Conservation (phyloP, 2,113 vertebrate genomes). For the Mesoclemmys tuberculata region DNA sequence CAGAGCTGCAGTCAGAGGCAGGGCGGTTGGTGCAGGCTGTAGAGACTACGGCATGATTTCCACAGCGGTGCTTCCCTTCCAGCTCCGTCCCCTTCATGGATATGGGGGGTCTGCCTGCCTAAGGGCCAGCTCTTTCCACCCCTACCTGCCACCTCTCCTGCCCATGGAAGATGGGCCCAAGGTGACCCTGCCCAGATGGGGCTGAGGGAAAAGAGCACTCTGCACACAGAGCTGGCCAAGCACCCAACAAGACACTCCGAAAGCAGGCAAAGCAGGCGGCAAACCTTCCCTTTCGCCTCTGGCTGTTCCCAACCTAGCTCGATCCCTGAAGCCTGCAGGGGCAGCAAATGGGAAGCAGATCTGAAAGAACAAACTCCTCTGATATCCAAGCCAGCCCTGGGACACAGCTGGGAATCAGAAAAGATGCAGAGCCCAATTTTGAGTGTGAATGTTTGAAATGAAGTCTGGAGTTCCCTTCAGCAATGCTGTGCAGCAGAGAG, state of each 20-base stretch:
- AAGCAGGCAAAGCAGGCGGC: not conserved
- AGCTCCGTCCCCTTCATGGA: not conserved
- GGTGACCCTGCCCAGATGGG: not conserved
- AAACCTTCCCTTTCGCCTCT: rapidly evolving
- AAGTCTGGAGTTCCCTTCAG: not conserved
- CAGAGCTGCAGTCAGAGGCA: not conserved
- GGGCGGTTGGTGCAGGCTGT: no score
- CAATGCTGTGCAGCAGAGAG: not conserved
- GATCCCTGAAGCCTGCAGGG: not conserved
- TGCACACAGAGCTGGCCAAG: not conserved
- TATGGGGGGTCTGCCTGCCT: rapidly evolving
- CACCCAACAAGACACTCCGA: not conserved
- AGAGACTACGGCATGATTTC: no score
- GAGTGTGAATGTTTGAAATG: not conserved
- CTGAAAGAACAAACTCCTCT: rapidly evolving
- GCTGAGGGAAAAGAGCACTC: not conserved
- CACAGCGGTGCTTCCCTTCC: not conserved
- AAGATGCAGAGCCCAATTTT: not conserved
- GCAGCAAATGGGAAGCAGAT: not conserved
- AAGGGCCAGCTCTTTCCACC: not conserved
- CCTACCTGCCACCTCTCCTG: rapidly evolving
- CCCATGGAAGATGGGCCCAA: not conserved
- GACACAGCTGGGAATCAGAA: not conserved
- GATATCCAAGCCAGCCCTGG: not conserved
- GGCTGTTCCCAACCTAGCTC: not conserved